Evolutionary conservation across 1,140 invertebrate species (phyloP).

Genomic region (Galendromus occidentalis): DNA sequence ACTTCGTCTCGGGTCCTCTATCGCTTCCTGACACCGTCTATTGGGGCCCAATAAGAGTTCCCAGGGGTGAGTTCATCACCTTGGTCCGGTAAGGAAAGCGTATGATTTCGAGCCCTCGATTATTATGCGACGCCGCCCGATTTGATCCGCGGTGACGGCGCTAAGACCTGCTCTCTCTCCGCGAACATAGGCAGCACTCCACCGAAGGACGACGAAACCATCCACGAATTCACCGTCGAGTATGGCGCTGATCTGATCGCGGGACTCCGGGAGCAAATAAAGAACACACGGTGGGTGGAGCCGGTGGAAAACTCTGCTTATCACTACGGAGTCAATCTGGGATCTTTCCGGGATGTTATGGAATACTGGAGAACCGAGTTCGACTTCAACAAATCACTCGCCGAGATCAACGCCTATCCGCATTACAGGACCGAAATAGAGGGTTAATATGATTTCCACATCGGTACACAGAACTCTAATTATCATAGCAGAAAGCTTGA

Average conservation of each 20-base stretch:
- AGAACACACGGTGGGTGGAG: conserved; percentile 1
- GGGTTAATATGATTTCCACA: conserved; percentile 48
- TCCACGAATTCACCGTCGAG: conserved; percentile 4
- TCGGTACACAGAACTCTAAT: neutral
- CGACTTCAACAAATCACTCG: conserved; percentile 45
- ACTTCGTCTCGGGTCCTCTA: too few relatives aligned
- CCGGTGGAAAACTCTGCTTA: conserved; percentile 46
- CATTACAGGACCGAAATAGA: conserved; percentile 42
- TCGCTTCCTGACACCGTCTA: too few relatives aligned
- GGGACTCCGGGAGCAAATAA: neutral
- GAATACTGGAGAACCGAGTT: conserved; percentile 49
- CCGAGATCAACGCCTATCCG: conserved; percentile 42
- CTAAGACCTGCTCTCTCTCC: too few relatives aligned
- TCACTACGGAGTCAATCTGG: conserved; percentile 50
- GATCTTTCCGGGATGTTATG: conserved; percentile 43
- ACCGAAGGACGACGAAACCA: neutral
- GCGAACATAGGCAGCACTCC: too few relatives aligned
- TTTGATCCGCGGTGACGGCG: too few relatives aligned
- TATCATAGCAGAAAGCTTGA: conserved; percentile 20
- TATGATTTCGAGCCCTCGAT: too few relatives aligned
- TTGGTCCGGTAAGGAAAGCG: too few relatives aligned
- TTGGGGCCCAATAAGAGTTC: too few relatives aligned
- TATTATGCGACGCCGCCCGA: too few relatives aligned
- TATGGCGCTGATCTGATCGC: neutral
- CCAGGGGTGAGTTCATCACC: too few relatives aligned